A percentile compares a stretch with the other conserved stretches of the same genome.
phyloP scores from a whole-genome alignment of 2,797 vertebrate genomes.

The Dryobates pubescens region DNA sequence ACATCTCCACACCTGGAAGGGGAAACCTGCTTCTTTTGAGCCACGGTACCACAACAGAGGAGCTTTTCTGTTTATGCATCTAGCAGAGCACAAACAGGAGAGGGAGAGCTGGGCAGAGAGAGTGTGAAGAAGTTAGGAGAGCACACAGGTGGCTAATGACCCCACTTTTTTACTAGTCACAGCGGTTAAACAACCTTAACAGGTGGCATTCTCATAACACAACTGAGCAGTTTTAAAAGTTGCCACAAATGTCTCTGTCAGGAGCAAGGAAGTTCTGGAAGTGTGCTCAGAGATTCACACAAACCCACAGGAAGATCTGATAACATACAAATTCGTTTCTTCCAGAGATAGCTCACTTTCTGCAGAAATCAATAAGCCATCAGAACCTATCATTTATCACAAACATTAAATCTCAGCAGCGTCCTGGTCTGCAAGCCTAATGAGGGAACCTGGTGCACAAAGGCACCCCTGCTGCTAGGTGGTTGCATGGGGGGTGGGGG shows the following conservation, averaged over 20 bases:
- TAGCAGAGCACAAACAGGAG: not conserved
- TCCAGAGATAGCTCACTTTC: constrained; percentile 39
- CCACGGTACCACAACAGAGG: not conserved
- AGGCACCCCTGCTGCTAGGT: not conserved
- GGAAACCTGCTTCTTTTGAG: not conserved
- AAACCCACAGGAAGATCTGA: constrained; percentile 19
- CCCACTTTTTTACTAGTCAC: constrained; percentile 19
- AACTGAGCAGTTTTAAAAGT: constrained; percentile 6
- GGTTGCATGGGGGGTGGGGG: no score
- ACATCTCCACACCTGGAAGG: not conserved
- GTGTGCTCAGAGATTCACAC: not conserved
- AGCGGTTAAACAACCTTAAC: constrained; percentile 36
- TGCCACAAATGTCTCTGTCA: not conserved
- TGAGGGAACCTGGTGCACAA: not conserved
- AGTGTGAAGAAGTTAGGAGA: constrained; percentile 7
- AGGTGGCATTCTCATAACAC: not conserved
- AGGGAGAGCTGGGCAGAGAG: not conserved
- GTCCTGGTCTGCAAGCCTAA: constrained; percentile 4
- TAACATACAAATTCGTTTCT: not conserved
- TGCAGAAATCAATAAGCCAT: constrained; percentile 40
- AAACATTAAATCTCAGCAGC: constrained; percentile 13
- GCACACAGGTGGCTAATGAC: constrained; percentile 40
- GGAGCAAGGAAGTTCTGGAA: not conserved
- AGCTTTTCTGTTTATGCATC: not conserved
- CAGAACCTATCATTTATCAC: constrained; percentile 47